Evolutionary conservation across 2,797 vertebrate genomes (phyloP).

Genomic region (Anguilla pacifica): DNA sequence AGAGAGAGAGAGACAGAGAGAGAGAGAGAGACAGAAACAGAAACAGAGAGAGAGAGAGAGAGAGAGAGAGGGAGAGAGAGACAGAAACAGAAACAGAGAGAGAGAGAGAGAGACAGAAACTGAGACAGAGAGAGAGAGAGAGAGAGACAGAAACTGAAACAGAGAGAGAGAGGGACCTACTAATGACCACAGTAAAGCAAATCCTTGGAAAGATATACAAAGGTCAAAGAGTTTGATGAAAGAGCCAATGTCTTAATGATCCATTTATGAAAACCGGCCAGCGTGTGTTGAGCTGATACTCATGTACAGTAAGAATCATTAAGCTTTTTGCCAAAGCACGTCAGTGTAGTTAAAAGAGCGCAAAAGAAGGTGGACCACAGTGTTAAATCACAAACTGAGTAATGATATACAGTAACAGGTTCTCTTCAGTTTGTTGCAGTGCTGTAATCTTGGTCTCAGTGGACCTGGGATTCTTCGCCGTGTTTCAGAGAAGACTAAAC

Average conservation of each 20-base stretch:
- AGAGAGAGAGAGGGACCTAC: background rate
- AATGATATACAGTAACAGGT: background rate
- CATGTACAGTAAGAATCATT: background rate
- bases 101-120: background rate
- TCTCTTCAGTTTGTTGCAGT: background rate
- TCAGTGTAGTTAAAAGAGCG: background rate
- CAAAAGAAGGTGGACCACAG: background rate
- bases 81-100: background rate
- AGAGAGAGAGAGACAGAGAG: background rate
- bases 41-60: background rate
- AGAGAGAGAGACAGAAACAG: background rate
- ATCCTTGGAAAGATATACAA: background rate
- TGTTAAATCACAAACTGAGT: background rate
- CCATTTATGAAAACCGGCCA: background rate
- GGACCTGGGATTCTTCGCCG: background rate
- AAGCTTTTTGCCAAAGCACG: background rate
- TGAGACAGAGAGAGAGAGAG: background rate
- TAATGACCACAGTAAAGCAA: background rate
- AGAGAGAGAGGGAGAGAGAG: background rate
- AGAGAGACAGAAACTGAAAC: background rate
- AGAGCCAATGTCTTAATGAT: background rate
- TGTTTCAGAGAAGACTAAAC: conserved; percentile 6
- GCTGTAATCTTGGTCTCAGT: background rate
- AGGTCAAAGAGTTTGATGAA: background rate
- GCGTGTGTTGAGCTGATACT: background rate